Conservation (phyloP, 2,797 vertebrate species). For the Knipowitschia caucasica region DNA sequence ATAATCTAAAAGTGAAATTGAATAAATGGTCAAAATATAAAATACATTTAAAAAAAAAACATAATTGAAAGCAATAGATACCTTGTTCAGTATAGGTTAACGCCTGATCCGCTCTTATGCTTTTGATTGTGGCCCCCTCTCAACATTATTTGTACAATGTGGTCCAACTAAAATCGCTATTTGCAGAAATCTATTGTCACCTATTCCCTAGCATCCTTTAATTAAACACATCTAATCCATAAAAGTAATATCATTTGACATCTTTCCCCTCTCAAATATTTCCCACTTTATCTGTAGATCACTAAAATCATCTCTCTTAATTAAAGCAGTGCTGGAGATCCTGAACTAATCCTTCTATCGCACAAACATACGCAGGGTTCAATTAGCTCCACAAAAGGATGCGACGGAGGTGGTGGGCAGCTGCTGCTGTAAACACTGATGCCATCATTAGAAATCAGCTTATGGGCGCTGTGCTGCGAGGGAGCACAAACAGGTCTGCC, state of each 20-base stretch:
- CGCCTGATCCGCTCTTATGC: no score
- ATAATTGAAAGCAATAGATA: no score
- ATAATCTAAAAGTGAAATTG: no score
- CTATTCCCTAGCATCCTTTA: neutral
- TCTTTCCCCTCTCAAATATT: neutral
- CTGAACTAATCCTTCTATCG: slow-evolving; percentile 10
- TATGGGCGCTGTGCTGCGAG: neutral
- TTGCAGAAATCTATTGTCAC: no score
- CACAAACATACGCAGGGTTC: slow-evolving; percentile 5
- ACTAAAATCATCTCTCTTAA: slow-evolving; percentile 5
- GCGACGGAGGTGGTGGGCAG: slow-evolving; percentile 8
- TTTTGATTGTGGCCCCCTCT: no score
- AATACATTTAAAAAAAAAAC: no score
- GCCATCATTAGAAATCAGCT: slow-evolving; percentile 8
- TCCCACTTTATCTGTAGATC: neutral
- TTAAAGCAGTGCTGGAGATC: slow-evolving; percentile 3
- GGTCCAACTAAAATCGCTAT: no score
- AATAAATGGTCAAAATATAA: no score
- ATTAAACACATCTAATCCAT: neutral
- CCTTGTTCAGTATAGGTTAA: no score
- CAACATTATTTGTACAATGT: no score
- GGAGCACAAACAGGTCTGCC: neutral
- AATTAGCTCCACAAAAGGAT: slow-evolving; percentile 3
- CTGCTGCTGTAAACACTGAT: slow-evolving; percentile 8
- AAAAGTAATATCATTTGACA: neutral